A percentile compares a stretch with the other conserved stretches of the same genome.
These are phyloP conservation scores for Phrynocephalus guinanensis DNA, from an alignment of 2,797 vertebrate genomes.

Conservation along the genomic window DNA sequence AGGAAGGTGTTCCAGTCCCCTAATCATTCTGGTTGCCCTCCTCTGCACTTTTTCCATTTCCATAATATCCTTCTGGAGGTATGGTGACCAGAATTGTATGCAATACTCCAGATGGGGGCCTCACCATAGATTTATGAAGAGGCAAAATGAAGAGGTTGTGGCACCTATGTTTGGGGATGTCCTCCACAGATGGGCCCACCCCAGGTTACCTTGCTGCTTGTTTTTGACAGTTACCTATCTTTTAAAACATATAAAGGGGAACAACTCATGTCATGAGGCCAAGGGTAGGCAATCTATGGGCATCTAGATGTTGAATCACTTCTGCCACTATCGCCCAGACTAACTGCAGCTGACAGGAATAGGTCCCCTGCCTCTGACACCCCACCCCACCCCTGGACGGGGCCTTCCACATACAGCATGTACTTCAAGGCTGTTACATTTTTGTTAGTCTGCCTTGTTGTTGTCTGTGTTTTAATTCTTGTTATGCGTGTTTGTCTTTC, in stretches of 20 bases:
- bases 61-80: too few species aligned
- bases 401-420: not conserved
- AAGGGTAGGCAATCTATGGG: not conserved
- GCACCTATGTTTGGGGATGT: not conserved
- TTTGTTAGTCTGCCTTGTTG: too few species aligned
- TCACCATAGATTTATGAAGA: too few species aligned
- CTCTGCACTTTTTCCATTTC: too few species aligned
- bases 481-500: not conserved
- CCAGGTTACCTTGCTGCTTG: not conserved
- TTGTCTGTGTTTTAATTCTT: not conserved
- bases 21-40: too few species aligned
- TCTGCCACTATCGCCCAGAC: not conserved
- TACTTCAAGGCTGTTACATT: not conserved
- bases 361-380: too few species aligned
- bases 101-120: too few species aligned
- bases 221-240: not conserved
- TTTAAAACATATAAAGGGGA: not conserved
- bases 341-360: not conserved
- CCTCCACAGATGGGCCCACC: too few species aligned
- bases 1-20: too few species aligned
- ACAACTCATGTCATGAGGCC: not conserved
- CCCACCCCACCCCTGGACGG: not conserved
- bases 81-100: too few species aligned
- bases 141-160: not conserved
- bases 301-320: not conserved